A percentile compares a stretch with the other conserved stretches of the same genome.
Evolutionary conservation across 2,113 vertebrate species (phyloP).

Genomic region (Bos javanicus): DNA sequence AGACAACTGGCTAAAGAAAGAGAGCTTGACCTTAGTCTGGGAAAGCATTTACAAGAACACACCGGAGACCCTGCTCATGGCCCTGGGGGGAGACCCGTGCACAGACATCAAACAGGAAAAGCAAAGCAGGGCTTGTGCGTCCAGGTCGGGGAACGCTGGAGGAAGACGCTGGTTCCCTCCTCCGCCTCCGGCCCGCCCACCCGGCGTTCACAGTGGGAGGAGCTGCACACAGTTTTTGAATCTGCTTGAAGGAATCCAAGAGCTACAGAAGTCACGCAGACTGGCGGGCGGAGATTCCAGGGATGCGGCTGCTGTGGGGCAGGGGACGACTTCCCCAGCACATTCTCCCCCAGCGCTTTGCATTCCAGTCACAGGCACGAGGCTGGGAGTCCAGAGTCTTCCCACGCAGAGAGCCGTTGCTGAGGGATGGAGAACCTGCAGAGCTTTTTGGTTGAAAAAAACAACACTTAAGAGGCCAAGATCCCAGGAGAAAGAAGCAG

Average conservation of each 20-base stretch:
- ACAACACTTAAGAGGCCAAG: not conserved
- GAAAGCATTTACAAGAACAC: not conserved
- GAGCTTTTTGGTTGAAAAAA: not conserved
- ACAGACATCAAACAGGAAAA: fast-evolving
- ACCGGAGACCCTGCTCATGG: fast-evolving
- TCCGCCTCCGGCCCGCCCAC: fast-evolving
- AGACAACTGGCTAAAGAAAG: not conserved
- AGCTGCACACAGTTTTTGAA: no score
- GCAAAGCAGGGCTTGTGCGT: not conserved
- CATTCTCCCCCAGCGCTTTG: not conserved
- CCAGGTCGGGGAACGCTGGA: not conserved
- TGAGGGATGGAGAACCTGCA: not conserved
- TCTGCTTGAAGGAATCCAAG: not conserved
- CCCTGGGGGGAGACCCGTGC: fast-evolving
- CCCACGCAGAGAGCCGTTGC: not conserved
- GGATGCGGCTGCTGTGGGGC: not conserved
- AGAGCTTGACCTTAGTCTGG: not conserved
- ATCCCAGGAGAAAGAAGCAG: not conserved
- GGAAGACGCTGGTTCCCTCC: fast-evolving
- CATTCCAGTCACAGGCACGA: not conserved
- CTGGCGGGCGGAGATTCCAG: not conserved
- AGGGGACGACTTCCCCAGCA: not conserved
- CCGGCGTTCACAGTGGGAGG: not conserved
- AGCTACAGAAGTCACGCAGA: not conserved
- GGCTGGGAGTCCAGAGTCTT: not conserved